phyloP scores from a whole-genome alignment of 2,888 invertebrate genomes.

The Pocota personata region DNA sequence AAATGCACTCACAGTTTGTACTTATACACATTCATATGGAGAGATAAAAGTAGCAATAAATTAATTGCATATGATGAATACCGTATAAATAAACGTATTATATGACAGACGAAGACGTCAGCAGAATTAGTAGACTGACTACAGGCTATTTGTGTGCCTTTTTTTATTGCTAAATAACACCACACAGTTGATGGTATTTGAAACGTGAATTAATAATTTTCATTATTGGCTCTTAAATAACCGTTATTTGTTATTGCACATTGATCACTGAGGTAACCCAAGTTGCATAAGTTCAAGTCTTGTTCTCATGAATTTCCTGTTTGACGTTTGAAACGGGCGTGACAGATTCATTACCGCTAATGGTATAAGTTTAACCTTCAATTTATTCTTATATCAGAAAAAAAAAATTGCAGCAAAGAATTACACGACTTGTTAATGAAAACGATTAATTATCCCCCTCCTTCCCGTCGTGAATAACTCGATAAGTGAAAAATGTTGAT shows the following conservation, averaged over 20 bases:
- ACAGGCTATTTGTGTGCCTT: neutral
- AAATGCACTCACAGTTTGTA: neutral
- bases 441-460: neutral
- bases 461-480: neutral
- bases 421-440: slow-evolving; percentile 4
- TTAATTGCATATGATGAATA: slow-evolving; percentile 21
- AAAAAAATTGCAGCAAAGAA: neutral
- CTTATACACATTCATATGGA: neutral
- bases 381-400: neutral
- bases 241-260: neutral
- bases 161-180: neutral
- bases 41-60: slow-evolving; percentile 4
- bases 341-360: neutral
- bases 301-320: neutral
- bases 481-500: neutral
- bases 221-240: slow-evolving; percentile 19
- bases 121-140: no score
- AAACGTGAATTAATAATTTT: slow-evolving; percentile 9
- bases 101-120: slow-evolving; percentile 13
- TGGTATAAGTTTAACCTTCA: neutral
- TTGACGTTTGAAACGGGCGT: slow-evolving; percentile 1
- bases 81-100: neutral
- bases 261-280: neutral
- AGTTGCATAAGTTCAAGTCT: neutral
- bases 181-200: neutral